Percentiles rank a stretch among this genome's conserved stretches.
phyloP scores from a whole-genome alignment of 2,888 invertebrate genomes.

The Lypha dubia region DNA sequence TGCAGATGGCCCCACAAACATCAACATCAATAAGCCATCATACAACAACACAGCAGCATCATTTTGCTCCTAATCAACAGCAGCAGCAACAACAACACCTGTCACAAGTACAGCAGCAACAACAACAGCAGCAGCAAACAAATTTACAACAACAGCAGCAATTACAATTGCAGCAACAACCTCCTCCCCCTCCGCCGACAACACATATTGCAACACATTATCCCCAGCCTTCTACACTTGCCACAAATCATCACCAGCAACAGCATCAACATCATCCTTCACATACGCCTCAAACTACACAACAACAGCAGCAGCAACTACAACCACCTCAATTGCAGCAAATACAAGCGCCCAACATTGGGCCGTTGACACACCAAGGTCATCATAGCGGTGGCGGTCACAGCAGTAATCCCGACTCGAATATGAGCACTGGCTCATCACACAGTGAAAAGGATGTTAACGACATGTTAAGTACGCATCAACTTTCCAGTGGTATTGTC shows the following conservation, averaged over 20 bases:
- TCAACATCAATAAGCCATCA: slow-evolving; percentile 85
- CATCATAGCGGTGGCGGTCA: slow-evolving; percentile 78
- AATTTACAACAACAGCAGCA: slow-evolving; percentile 77
- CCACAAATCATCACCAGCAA: slow-evolving; percentile 71
- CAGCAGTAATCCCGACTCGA: slow-evolving; percentile 95
- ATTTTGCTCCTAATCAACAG: slow-evolving; percentile 78
- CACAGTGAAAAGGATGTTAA: slow-evolving; percentile 94
- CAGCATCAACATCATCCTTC: slow-evolving; percentile 68
- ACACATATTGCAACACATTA: slow-evolving; percentile 68
- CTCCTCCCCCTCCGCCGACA: slow-evolving; percentile 71
- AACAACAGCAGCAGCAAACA: slow-evolving; percentile 74
- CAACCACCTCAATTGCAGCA: slow-evolving; percentile 75
- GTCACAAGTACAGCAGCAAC: slow-evolving; percentile 69
- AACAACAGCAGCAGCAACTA: slow-evolving; percentile 69
- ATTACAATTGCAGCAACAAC: slow-evolving; percentile 78
- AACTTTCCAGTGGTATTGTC: slow-evolving; percentile 68
- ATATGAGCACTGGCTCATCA: slow-evolving; percentile 98
- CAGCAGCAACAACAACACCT: slow-evolving; percentile 76
- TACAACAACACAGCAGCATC: slow-evolving; percentile 80
- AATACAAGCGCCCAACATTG: slow-evolving; percentile 74
- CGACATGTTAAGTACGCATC: slow-evolving; percentile 78
- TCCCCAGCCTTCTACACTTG: slow-evolving; percentile 74
- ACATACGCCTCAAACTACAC: slow-evolving; percentile 72
- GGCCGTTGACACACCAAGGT: slow-evolving; percentile 65
- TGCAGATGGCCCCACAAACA: slow-evolving; percentile 98